phyloP scores from a whole-genome alignment of 2,113 vertebrate genomes.

The Bostrychus sinensis region DNA sequence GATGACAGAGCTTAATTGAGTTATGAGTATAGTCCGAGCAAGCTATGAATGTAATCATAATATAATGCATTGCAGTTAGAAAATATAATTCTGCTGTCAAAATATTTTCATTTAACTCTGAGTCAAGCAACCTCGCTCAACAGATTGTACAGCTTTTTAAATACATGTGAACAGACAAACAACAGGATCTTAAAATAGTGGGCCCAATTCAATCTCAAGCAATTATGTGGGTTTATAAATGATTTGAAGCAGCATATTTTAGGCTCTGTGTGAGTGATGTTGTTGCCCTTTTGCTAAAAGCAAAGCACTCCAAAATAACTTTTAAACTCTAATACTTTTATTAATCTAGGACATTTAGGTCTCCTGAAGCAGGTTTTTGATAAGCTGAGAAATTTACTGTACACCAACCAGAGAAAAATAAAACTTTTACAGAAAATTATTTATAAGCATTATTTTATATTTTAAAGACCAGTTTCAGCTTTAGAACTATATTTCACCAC shows the following conservation, averaged over 20 bases:
- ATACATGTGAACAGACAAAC: no score
- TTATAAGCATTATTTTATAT: background rate
- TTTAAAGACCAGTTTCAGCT: constrained; percentile 2
- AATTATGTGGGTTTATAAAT: background rate
- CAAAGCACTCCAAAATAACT: background rate
- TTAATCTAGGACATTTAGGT: background rate
- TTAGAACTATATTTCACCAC: constrained; percentile 8
- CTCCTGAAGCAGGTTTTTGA: background rate
- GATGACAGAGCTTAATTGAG: background rate
- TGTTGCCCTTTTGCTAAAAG: constrained; percentile 3
- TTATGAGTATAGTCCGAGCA: no score
- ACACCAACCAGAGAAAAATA: background rate
- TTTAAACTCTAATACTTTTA: background rate
- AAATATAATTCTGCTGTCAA: background rate
- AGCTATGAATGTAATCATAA: background rate
- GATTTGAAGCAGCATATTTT: background rate
- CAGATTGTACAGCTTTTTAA: no score
- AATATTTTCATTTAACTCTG: no score
- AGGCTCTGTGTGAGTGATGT: background rate
- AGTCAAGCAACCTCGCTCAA: no score
- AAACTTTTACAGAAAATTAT: background rate
- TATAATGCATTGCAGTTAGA: background rate
- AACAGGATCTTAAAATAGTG: no score
- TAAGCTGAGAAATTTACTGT: constrained; percentile 21
- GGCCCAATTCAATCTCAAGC: background rate